Evolutionary conservation across 53 echinoderm and acorn worm genomes (phyloP), one percentile per base, ranked within the genome.

Genomic region (Paracentrotus lividus): DNA sequence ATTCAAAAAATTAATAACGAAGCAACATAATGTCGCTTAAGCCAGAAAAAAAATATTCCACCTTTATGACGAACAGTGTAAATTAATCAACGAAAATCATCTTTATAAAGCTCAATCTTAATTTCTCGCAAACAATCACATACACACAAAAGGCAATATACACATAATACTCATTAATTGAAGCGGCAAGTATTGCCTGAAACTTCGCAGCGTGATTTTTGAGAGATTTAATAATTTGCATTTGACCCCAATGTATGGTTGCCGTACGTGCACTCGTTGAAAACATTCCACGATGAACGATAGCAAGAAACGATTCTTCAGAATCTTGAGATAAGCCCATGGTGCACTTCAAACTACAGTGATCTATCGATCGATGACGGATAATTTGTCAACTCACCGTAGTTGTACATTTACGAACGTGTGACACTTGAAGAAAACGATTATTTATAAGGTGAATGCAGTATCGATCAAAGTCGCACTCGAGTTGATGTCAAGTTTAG

Each of bases 401-500:
- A n/a, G 38, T 15, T 40, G 72, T 40, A 36, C 40, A 40, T 72
- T 72, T 36, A 18, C 69, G 15, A 36, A 34, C 16, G 38, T 36
- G 18, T 38, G 33, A 21, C 38, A 38, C 69, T 69, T 34, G 9
- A 20, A 29, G 20, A 16, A 38, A 36, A 72, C 38, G 36, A 9
- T 20, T 20, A 7, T 16, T 20, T 72, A 6, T 16, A 8, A 20
- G 36, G 36, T 38, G 72, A 72, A 72, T 72, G 6, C 5, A 18
- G 0, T 26, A 72, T 72, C 40, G 72, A 72, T 16, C 21, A 4
- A 10, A 72, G 18, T 18, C 36, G 72, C 5, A 5, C 20, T 38
- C 72, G 72, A 72, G 72, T 18, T 38, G 72, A 72, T 72, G 40
- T 72, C 72, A 72, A 72, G 72, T 72, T 72, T 72, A 72, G 36